A percentile compares a stretch with the other conserved stretches of the same genome.
phyloP scores from a whole-genome alignment of 2,113 vertebrate species.

The Phoxinus phoxinus region DNA sequence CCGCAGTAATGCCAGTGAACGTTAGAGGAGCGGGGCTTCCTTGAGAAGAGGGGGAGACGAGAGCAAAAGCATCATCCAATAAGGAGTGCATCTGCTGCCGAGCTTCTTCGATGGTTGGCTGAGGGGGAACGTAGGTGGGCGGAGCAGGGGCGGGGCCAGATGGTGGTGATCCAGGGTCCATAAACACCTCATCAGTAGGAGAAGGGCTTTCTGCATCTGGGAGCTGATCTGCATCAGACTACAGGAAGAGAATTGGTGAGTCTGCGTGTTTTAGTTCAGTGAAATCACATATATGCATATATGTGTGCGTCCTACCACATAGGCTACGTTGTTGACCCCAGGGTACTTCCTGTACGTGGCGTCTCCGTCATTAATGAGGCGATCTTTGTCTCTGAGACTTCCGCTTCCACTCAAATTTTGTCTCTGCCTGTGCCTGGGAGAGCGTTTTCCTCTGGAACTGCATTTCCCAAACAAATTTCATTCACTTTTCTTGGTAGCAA shows the following conservation, averaged over 20 bases:
- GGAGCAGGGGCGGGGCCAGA: conserved; percentile 71
- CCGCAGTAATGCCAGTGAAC: conserved; percentile 56
- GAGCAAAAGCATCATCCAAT: conserved; percentile 94
- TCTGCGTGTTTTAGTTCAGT: not conserved
- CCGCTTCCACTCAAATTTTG: conserved; percentile 82
- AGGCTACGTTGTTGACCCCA: conserved; percentile 95
- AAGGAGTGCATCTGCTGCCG: conserved; percentile 97
- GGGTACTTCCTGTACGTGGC: conserved; percentile 95
- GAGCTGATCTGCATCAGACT: conserved; percentile 94
- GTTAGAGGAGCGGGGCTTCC: conserved; percentile 62
- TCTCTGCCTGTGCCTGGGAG: conserved; percentile 85
- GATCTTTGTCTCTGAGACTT: conserved; percentile 79
- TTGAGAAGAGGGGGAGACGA: conserved; percentile 92
- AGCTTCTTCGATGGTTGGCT: conserved; percentile 95
- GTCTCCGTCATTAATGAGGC: conserved; percentile 87
- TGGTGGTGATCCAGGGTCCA: conserved; percentile 69
- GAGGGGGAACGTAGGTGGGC: conserved; percentile 87
- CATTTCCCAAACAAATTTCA: conserved; percentile 21
- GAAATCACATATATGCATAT: not conserved
- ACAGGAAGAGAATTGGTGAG: not conserved
- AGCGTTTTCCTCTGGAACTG: conserved; percentile 84
- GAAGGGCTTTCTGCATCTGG: conserved; percentile 83
- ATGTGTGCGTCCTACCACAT: conserved; percentile 81
- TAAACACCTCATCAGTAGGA: conserved; percentile 83
- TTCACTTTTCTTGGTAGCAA: not conserved